Conservation (phyloP, 2,113 vertebrate species). For the Synodontis membranacea region DNA sequence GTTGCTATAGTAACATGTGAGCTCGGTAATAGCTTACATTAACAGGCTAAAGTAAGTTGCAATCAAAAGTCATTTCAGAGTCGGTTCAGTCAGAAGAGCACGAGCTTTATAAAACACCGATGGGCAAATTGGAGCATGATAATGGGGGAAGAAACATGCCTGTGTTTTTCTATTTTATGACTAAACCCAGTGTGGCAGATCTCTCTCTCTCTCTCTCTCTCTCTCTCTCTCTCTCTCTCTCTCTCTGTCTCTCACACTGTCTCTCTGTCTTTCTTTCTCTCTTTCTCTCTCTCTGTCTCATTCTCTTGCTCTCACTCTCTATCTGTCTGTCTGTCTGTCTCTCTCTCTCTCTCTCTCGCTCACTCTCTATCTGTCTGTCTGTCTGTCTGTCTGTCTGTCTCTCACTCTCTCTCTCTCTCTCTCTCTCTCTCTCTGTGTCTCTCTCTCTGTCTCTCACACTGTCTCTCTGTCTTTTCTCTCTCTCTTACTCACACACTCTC, state of each 20-base stretch:
- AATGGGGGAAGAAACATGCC: slow-evolving; percentile 44
- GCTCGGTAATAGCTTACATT: slow-evolving; percentile 76
- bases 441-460: slow-evolving; percentile 51
- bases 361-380: background rate
- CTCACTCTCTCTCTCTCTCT: background rate
- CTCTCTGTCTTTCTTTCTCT: slow-evolving; percentile 37
- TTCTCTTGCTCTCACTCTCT: too few relatives aligned
- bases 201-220: slow-evolving; percentile 45
- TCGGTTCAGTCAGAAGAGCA: slow-evolving; percentile 68
- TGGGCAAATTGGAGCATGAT: slow-evolving; percentile 66
- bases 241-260: slow-evolving; percentile 12
- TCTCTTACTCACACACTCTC: background rate
- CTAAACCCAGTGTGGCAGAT: slow-evolving; percentile 60
- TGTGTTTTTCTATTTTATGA: slow-evolving; percentile 61
- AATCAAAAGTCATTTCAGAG: slow-evolving; percentile 76
- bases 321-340: background rate
- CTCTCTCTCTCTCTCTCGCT: background rate
- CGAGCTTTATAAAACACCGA: slow-evolving; percentile 69
- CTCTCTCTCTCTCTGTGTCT: background rate
- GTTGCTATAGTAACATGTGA: slow-evolving; percentile 81
- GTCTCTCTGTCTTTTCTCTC: too few relatives aligned
- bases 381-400: too few relatives aligned
- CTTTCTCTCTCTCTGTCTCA: background rate
- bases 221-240: background rate
- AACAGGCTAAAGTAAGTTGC: slow-evolving; percentile 78